Conservation (phyloP, 2,113 vertebrate species). For the Nothobranchius kuhntae region DNA sequence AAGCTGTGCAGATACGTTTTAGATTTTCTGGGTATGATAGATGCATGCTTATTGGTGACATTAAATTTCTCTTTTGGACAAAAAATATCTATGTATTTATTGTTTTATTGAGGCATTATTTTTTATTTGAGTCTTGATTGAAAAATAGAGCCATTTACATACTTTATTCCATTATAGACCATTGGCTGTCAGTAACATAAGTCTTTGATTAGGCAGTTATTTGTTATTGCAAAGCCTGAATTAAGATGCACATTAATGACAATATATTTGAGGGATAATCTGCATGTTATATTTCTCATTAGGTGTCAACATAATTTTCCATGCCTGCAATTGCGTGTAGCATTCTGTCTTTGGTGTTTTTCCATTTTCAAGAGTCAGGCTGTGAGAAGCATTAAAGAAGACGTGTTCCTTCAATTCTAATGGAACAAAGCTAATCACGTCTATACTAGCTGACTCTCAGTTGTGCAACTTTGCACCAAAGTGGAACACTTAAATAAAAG, state of each 20-base stretch:
- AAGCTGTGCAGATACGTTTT: background rate
- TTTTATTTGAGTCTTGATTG: too few species aligned
- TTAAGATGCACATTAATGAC: background rate
- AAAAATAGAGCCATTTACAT: too few species aligned
- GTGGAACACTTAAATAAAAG: conserved; percentile 61
- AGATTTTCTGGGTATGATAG: background rate
- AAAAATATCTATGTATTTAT: background rate
- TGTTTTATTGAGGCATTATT: background rate
- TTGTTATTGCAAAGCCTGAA: background rate
- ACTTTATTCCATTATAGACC: background rate
- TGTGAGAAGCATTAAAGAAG: conserved; percentile 40
- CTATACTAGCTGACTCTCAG: conserved; percentile 37
- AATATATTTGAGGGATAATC: background rate
- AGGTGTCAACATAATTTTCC: background rate
- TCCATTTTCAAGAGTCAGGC: conserved; percentile 19
- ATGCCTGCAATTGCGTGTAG: background rate
- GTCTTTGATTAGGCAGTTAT: background rate
- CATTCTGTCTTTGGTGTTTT: background rate
- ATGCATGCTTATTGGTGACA: background rate
- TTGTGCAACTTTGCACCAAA: conserved; percentile 51
- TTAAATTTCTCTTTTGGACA: background rate
- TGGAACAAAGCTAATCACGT: conserved; percentile 63
- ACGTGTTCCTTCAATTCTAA: conserved; percentile 49
- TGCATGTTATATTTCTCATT: background rate
- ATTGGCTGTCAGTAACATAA: background rate